Conservation (phyloP, 2,888 invertebrate genomes). For the Lepidocyrtinus sp. region DNA sequence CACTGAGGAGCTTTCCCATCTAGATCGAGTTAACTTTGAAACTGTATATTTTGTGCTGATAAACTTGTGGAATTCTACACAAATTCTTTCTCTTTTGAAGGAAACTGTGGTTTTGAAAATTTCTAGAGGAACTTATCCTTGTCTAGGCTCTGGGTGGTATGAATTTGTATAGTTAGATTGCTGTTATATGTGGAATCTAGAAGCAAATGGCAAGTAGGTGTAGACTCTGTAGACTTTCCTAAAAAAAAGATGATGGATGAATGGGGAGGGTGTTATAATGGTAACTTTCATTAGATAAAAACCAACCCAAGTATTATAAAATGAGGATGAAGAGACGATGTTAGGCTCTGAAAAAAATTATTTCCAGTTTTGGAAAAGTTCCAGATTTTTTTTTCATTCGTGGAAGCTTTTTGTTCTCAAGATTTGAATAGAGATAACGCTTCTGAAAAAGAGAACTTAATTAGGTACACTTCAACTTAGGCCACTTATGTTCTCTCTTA, state of each 20-base stretch:
- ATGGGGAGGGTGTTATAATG: not conserved
- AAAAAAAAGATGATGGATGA: not conserved
- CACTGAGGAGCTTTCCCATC: too few relatives aligned
- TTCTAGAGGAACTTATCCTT: too few relatives aligned
- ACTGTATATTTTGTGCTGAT: too few relatives aligned
- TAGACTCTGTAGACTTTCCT: not conserved
- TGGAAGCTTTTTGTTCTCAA: not conserved
- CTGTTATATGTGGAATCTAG: not conserved
- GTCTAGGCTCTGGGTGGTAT: too few relatives aligned
- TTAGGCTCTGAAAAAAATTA: too few relatives aligned
- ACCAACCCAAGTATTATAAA: not conserved
- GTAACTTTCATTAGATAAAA: not conserved
- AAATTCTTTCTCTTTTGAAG: too few relatives aligned
- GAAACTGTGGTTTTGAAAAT: too few relatives aligned
- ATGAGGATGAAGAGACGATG: not conserved
- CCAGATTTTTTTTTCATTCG: constrained; percentile 34
- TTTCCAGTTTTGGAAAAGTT: constrained; percentile 31
- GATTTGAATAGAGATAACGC: not conserved
- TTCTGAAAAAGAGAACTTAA: not conserved
- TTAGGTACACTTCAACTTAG: too few relatives aligned
- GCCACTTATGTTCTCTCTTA: too few relatives aligned
- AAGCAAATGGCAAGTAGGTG: not conserved
- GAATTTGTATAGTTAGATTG: too few relatives aligned
- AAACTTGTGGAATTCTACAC: too few relatives aligned
- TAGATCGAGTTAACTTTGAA: too few relatives aligned